phyloP scores from a whole-genome alignment of 2,888 invertebrate genomes.

The Anticlea derivata region DNA sequence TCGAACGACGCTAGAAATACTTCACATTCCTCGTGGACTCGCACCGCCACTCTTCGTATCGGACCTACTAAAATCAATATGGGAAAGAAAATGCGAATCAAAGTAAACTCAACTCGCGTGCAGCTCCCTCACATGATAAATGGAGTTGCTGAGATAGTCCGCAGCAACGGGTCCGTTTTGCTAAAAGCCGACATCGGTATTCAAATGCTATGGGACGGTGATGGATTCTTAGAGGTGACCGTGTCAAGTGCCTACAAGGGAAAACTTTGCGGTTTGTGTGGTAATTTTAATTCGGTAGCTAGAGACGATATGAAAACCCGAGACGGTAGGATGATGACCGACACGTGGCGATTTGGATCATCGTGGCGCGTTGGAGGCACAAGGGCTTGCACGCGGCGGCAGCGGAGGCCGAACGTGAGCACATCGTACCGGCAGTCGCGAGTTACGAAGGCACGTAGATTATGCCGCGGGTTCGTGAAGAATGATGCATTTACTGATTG shows the following conservation, averaged over 20 bases:
- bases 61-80: constrained; percentile 91
- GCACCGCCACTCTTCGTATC: constrained; percentile 92
- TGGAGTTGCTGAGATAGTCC: constrained; percentile 85
- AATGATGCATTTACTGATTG: constrained; percentile 89
- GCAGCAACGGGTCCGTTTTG: constrained; percentile 86
- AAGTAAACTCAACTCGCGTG: constrained; percentile 92
- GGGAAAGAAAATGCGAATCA: constrained; percentile 93
- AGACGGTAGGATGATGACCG: constrained; percentile 86
- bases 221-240: constrained; percentile 95
- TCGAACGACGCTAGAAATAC: constrained; percentile 94
- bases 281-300: constrained; percentile 95
- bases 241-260: constrained; percentile 88
- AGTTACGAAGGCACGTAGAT: constrained; percentile 67
- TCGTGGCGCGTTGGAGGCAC: constrained; percentile 96
- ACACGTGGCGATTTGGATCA: constrained; percentile 89
- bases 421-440: constrained; percentile 79
- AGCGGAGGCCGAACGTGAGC: constrained; percentile 69
- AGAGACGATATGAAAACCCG: constrained; percentile 92
- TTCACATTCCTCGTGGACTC: constrained; percentile 94
- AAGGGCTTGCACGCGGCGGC: constrained; percentile 87
- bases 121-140: constrained; percentile 86
- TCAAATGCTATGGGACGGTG: constrained; percentile 95
- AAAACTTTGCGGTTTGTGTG: constrained; percentile 95
- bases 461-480: constrained; percentile 80
- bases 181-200: constrained; percentile 90